These are phyloP conservation scores for Tetragonula carbonaria DNA, from an alignment of 2,888 invertebrate genomes.

Conservation along the genomic window DNA sequence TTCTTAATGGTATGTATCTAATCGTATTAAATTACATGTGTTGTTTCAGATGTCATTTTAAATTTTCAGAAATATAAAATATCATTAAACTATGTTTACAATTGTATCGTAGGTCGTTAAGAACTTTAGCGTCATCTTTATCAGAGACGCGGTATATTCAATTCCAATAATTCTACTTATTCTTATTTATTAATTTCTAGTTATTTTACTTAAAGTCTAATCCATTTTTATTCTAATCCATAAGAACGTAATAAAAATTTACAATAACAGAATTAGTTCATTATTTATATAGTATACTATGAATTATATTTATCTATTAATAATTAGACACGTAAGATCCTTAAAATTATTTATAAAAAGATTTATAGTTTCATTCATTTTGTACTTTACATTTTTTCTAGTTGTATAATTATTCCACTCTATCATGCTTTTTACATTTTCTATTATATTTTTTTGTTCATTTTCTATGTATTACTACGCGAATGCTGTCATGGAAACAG, in stretches of 20 bases:
- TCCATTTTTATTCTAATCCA: not conserved
- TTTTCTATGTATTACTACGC: slow-evolving; percentile 65
- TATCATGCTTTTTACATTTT: not conserved
- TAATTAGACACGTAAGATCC: not conserved
- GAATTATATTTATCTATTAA: not conserved
- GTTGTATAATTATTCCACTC: not conserved
- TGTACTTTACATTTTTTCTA: not conserved
- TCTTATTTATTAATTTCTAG: not conserved
- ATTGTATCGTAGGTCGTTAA: slow-evolving; percentile 1
- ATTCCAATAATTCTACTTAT: not conserved
- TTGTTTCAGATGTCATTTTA: slow-evolving; percentile 46
- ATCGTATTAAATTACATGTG: slow-evolving; percentile 41
- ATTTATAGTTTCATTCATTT: not conserved
- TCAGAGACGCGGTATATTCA: slow-evolving; percentile 5
- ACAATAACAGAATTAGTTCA: not conserved
- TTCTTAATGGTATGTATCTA: slow-evolving; percentile 7
- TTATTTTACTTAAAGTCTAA: not conserved
- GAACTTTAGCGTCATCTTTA: slow-evolving; percentile 17
- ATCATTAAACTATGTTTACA: slow-evolving; percentile 12
- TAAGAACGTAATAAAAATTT: not conserved
- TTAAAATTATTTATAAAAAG: not conserved
- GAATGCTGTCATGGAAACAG: slow-evolving; percentile 76
- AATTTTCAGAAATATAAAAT: slow-evolving; percentile 13
- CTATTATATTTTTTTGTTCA: slow-evolving; percentile 18
- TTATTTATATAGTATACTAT: not conserved